Evolutionary conservation across 2,113 vertebrate genomes (phyloP).

Genomic region (Junco hyemalis): DNA sequence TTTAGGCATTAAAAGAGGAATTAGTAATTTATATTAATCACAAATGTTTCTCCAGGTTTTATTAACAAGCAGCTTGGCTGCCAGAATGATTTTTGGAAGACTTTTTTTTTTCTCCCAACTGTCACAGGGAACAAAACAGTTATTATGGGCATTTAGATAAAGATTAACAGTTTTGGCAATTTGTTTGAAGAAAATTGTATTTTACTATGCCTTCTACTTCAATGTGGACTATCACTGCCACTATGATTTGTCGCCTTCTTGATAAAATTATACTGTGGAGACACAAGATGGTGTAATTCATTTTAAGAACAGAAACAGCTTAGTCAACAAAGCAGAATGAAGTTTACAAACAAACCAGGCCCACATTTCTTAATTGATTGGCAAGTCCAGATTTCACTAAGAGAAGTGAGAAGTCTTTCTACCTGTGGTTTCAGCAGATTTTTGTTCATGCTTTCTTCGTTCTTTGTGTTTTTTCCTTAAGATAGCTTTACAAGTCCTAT

Average conservation of each 20-base stretch:
- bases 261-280: slow-evolving; percentile 79
- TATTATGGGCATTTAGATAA: slow-evolving; percentile 81
- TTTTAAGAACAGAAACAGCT: slow-evolving; percentile 72
- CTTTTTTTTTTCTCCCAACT: slow-evolving; percentile 55
- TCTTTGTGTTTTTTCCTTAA: neutral
- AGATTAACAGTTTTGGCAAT: slow-evolving; percentile 83
- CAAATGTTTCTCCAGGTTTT: slow-evolving; percentile 76
- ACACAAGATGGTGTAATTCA: slow-evolving; percentile 71
- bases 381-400: slow-evolving; percentile 33
- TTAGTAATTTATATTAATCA: slow-evolving; percentile 80
- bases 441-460: neutral
- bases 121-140: slow-evolving; percentile 70
- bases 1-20: slow-evolving; percentile 73
- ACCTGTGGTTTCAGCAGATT: neutral
- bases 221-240: slow-evolving; percentile 33
- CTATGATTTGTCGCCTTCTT: slow-evolving; percentile 77
- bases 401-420: slow-evolving; percentile 42
- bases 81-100: slow-evolving; percentile 76
- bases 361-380: slow-evolving; percentile 69
- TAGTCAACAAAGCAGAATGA: slow-evolving; percentile 73
- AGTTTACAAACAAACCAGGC: slow-evolving; percentile 63
- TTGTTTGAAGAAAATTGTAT: slow-evolving; percentile 72
- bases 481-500: slow-evolving; percentile 3
- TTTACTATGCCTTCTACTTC: slow-evolving; percentile 77
- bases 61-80: slow-evolving; percentile 75